These are phyloP conservation scores for Semnornis frantzii DNA, from an alignment of 2,113 vertebrate genomes.

Conservation along the genomic window DNA sequence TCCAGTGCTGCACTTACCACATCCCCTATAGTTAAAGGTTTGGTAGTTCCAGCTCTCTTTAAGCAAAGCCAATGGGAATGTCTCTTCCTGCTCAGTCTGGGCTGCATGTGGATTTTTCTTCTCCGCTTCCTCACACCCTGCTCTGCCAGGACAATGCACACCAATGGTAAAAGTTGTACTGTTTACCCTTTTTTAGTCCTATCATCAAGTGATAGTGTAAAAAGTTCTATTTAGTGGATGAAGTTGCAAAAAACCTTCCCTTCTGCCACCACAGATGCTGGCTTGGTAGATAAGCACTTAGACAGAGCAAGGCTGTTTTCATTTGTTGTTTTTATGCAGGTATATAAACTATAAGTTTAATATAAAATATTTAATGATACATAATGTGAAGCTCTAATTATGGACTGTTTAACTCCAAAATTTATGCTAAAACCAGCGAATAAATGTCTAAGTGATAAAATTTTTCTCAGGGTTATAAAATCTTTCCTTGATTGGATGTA, in stretches of 20 bases:
- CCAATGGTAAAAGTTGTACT: neutral
- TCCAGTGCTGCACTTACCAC: neutral
- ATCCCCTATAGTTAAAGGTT: neutral
- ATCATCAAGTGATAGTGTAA: neutral
- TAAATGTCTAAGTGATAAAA: neutral
- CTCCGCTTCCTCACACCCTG: neutral
- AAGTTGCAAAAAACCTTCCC: neutral
- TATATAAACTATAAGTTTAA: neutral
- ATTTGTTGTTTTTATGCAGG: neutral
- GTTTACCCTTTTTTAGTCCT: neutral
- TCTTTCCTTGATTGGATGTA: neutral
- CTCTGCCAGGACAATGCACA: neutral
- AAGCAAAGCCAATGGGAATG: neutral
- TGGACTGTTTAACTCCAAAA: neutral
- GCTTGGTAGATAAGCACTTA: neutral
- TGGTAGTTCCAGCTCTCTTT: neutral
- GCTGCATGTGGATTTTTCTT: neutral
- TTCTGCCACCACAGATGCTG: fast-evolving
- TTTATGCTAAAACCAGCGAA: neutral
- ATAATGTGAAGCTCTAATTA: neutral
- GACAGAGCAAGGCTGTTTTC: neutral
- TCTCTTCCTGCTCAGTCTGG: neutral
- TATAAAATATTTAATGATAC: neutral
- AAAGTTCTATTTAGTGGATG: neutral
- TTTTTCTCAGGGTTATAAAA: neutral